Percentiles rank a stretch among this genome's conserved stretches.
phyloP scores from a whole-genome alignment of 1,140 invertebrate species.

The Matsumurasca onukii region DNA sequence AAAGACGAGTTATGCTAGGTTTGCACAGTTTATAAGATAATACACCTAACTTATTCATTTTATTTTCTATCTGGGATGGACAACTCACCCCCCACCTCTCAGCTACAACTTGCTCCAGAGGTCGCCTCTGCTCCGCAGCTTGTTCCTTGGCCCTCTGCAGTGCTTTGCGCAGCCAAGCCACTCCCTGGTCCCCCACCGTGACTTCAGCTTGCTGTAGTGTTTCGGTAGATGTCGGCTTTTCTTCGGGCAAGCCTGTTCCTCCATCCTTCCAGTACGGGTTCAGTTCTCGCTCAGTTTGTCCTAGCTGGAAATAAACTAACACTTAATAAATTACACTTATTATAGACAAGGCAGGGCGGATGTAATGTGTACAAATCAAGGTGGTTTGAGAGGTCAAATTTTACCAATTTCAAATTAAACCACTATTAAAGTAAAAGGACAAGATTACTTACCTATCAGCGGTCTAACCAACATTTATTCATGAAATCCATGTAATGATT shows the following conservation, averaged over 20 bases:
- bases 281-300: slow-evolving; percentile 72
- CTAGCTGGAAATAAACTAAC: slow-evolving; percentile 53
- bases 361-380: not conserved
- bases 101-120: slow-evolving; percentile 60
- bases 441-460: not conserved
- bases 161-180: slow-evolving; percentile 59
- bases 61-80: too few relatives aligned
- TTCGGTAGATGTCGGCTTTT: slow-evolving; percentile 41
- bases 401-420: not conserved
- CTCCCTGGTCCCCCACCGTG: slow-evolving; percentile 49
- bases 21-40: too few relatives aligned
- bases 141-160: slow-evolving; percentile 59
- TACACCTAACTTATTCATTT: too few relatives aligned
- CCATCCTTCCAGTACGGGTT: slow-evolving; percentile 94
- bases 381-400: not conserved
- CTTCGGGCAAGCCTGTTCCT: slow-evolving; percentile 72
- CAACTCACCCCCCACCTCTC: slow-evolving; percentile 64
- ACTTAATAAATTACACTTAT: not conserved
- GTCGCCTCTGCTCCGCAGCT: slow-evolving; percentile 55
- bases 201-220: slow-evolving; percentile 25
- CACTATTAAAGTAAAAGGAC: not conserved
- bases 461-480: not conserved
- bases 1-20: too few relatives aligned
- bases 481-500: too few relatives aligned
- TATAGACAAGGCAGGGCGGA: not conserved